Percentiles rank a stretch among this genome's conserved stretches.
Evolutionary conservation across 2,113 vertebrate species (phyloP).

Genomic region (Crypturellus undulatus): DNA sequence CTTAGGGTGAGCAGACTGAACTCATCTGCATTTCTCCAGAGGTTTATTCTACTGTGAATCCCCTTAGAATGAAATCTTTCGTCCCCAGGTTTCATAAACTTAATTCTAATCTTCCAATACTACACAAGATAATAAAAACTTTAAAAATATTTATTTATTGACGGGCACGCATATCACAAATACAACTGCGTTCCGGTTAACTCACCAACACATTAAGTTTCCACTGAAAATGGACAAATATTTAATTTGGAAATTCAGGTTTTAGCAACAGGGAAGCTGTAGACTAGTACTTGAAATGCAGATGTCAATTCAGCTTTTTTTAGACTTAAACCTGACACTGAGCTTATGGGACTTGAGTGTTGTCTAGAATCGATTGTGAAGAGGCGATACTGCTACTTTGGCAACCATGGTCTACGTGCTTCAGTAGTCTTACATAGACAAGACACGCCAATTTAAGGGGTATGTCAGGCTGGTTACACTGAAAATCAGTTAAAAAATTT

Average conservation of each 20-base stretch:
- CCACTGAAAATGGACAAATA: neutral
- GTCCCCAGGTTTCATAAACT: neutral
- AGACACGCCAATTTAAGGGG: neutral
- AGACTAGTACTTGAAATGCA: neutral
- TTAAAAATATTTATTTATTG: neutral
- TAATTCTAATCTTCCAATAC: neutral
- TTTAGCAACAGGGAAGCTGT: neutral
- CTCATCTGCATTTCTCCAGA: neutral
- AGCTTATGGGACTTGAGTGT: neutral
- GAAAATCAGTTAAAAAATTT: neutral
- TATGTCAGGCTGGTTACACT: neutral
- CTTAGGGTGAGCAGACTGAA: neutral
- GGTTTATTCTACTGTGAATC: neutral
- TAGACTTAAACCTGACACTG: neutral
- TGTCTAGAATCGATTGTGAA: neutral
- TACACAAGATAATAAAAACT: neutral
- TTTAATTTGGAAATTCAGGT: neutral
- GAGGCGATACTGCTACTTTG: neutral
- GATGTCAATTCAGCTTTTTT: neutral
- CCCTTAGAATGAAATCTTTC: neutral
- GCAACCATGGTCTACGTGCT: neutral
- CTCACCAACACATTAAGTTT: neutral
- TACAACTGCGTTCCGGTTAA: neutral
- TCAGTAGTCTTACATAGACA: neutral
- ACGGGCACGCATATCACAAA: neutral